These are phyloP conservation scores for Atlantisia rogersi DNA, from an alignment of 2,113 vertebrate genomes.

Conservation along the genomic window DNA sequence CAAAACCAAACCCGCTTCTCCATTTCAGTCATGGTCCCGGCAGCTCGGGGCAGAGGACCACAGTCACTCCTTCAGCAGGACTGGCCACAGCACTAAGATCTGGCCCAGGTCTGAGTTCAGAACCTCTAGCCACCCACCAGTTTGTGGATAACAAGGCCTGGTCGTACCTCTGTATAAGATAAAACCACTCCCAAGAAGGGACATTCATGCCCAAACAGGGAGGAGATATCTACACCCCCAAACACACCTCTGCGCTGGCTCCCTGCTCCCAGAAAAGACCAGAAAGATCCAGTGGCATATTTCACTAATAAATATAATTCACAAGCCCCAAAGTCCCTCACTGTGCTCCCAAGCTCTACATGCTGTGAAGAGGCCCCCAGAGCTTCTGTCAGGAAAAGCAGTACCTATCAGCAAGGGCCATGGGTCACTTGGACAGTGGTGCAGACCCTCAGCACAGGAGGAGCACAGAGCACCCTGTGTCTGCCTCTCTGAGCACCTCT, in stretches of 20 bases:
- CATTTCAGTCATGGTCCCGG: not conserved
- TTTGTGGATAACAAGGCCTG: not conserved
- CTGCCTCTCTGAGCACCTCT: accelerated
- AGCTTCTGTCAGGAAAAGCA: not conserved
- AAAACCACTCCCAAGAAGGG: not conserved
- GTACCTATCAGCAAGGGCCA: accelerated
- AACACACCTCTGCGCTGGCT: accelerated
- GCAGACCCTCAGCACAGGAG: not conserved
- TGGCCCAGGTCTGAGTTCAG: not conserved
- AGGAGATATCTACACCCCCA: accelerated
- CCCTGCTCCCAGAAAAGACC: not conserved
- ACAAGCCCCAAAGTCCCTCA: accelerated
- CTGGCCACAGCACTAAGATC: not conserved
- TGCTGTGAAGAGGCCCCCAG: not conserved
- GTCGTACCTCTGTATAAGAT: not conserved
- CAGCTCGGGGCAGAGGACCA: not conserved
- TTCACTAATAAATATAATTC: accelerated
- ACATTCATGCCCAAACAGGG: not conserved
- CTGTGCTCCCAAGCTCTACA: not conserved
- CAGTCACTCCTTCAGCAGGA: not conserved
- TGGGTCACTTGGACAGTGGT: not conserved
- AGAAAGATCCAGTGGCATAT: not conserved
- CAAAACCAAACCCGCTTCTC: not conserved
- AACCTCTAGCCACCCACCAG: not conserved
- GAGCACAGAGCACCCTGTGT: not conserved